These are phyloP conservation scores for Montipora sp. DNA, from an alignment of 64 coral and sea anemone genomes.

Conservation along the genomic window DNA sequence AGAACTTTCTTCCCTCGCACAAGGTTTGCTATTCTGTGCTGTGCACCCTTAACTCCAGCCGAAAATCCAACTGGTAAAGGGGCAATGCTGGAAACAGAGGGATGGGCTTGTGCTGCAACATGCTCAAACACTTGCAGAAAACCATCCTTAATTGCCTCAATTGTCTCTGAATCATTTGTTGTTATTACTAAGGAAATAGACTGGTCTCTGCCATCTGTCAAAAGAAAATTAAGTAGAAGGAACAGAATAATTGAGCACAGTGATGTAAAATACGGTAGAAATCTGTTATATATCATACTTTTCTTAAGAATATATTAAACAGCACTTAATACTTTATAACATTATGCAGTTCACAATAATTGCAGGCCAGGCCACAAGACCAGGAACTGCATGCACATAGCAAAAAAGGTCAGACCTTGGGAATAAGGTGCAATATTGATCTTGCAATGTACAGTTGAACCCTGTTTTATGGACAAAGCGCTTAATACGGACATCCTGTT, in stretches of 20 bases:
- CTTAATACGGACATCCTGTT: too few species aligned
- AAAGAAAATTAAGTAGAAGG: not conserved
- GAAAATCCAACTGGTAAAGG: constrained; percentile 83
- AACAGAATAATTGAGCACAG: not conserved
- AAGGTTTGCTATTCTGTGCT: constrained; percentile 72
- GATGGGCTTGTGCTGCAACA: constrained; percentile 60
- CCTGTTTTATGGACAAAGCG: too few species aligned
- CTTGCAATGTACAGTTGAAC: too few species aligned
- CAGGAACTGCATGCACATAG: too few species aligned
- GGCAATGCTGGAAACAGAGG: constrained; percentile 76
- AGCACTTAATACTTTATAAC: too few species aligned
- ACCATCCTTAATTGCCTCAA: constrained; percentile 86
- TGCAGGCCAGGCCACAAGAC: too few species aligned
- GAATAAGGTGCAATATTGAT: too few species aligned
- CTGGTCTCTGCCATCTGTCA: constrained; percentile 77
- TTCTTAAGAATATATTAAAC: too few species aligned
- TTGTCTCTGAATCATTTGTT: constrained; percentile 62
- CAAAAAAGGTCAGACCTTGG: too few species aligned
- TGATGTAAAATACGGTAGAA: not conserved
- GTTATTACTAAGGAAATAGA: constrained; percentile 70
- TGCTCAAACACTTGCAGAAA: constrained; percentile 91
- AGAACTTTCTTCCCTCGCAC: constrained; percentile 72
- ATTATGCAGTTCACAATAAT: too few species aligned
- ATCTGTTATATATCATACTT: too few species aligned
- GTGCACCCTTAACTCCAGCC: constrained; percentile 85